Evolutionary conservation across 2,888 invertebrate species (phyloP).

Genomic region (Oligia fasciuncula): DNA sequence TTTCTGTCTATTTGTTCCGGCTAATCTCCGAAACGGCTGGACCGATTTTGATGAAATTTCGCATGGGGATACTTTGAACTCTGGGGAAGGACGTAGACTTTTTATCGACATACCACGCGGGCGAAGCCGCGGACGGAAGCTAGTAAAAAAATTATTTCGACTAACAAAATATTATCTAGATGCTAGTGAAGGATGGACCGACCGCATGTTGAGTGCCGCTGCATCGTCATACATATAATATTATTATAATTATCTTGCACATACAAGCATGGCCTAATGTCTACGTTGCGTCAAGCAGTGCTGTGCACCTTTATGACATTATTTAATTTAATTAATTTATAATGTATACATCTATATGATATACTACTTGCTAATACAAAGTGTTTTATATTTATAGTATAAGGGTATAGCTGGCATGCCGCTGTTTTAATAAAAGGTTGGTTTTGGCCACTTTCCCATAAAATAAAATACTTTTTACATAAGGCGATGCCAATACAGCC

Average conservation of each 20-base stretch:
- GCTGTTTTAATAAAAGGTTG: constrained; percentile 16
- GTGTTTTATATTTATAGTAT: constrained; percentile 33
- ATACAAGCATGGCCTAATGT: constrained; percentile 66
- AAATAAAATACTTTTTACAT: background rate
- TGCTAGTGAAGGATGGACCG: background rate
- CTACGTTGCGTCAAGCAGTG: constrained; percentile 70
- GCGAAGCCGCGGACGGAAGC: background rate
- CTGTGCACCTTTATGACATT: constrained; percentile 58
- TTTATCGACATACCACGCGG: background rate
- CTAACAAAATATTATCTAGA: background rate
- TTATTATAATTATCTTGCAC: constrained; percentile 24
- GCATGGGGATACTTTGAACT: background rate
- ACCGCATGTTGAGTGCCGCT: constrained; percentile 25
- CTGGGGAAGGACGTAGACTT: background rate
- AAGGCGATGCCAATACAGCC: too few species aligned
- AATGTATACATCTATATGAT: constrained; percentile 17
- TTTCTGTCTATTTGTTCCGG: background rate
- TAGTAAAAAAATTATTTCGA: background rate
- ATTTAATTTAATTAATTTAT: constrained; percentile 2
- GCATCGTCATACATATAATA: constrained; percentile 4
- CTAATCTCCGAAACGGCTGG: background rate
- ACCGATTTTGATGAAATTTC: background rate
- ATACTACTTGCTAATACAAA: constrained; percentile 54
- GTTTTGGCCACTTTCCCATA: background rate
- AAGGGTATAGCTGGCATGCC: constrained; percentile 49